Evolutionary conservation across 2,113 vertebrate species (phyloP), one percentile per base, ranked within the genome.

Genomic region (Ornithorhynchus anatinus): DNA sequence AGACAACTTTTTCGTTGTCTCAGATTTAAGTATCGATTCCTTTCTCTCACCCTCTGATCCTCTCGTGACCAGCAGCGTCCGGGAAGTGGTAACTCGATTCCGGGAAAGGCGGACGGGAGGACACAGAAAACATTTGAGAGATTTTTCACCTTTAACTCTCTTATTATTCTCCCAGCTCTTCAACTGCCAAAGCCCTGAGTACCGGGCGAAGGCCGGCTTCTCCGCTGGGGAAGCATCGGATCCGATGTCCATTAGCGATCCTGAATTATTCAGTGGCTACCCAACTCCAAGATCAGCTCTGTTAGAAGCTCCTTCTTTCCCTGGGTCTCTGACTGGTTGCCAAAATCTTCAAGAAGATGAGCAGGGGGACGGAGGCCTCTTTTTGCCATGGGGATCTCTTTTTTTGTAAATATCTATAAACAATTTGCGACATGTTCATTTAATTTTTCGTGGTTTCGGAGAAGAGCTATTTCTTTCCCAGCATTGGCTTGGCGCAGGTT

Each of bases 211-310:
- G 57, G 57, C 67, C n/a, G 3, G 13, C 38, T 69, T 44, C 52
- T 14, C 37, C 0, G 0, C 79, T 70, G 43, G 57, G 63, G 54
- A 69, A 68, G 51, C 32, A 3, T 2, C 58, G 73, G 69, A 74
- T 90, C 88, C 79, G 57, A 81, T 90, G 90, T 85, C 93, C 92
- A 91, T 94, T 92, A 92, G 80, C 45, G 63, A 73, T 75, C 59
- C 63, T 94, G 82, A 92, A 94, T 94, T 92, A 94, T 94, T 94
- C 92, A 93, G 81, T 84, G 77, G 75, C 69, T 86, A 73, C 25
- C 4, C 7, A 85, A 72, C 72, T 56, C 10, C 67, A 77, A 79
- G 77, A 77, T 85, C 80, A 81, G 3, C 64, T 69, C 1, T 62
- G 66, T 75, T 68, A 75, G 52, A 60, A 87, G 77, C 45, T 54